Conservation (phyloP, 2,888 invertebrate genomes). For the Notodonta ziczac region DNA sequence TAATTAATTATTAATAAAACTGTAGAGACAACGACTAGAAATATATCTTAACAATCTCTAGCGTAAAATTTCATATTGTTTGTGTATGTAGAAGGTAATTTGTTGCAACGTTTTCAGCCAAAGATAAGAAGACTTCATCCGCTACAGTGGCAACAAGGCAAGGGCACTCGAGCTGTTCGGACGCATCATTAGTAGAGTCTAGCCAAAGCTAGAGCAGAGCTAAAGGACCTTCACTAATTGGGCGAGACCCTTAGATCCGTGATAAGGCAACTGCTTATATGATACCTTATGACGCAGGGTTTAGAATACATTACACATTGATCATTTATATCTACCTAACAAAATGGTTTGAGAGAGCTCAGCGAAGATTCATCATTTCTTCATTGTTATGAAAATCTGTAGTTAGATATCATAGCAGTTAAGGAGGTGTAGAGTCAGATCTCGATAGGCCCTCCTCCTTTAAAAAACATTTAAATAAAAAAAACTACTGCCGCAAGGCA, state of each 20-base stretch:
- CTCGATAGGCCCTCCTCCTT: too few species aligned
- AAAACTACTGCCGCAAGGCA: too few species aligned
- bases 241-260: neutral
- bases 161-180: neutral
- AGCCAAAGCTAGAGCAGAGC: neutral
- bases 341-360: too few species aligned
- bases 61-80: neutral
- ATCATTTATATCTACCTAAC: too few species aligned
- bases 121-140: neutral
- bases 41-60: too few species aligned
- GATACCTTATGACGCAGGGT: neutral
- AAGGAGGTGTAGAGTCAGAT: too few species aligned
- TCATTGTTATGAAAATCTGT: too few species aligned
- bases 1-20: neutral
- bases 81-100: neutral
- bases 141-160: neutral
- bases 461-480: too few species aligned
- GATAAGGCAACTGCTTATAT: neutral
- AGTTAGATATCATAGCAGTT: too few species aligned
- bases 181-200: constrained; percentile 1
- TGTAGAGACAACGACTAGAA: too few species aligned
- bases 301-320: neutral
- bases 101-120: neutral
- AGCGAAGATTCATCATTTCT: too few species aligned
- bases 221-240: constrained; percentile 1